Evolutionary conservation across 2,113 vertebrate species (phyloP), one percentile per base, ranked within the genome.

Genomic region (Anarrhichthys ocellatus): DNA sequence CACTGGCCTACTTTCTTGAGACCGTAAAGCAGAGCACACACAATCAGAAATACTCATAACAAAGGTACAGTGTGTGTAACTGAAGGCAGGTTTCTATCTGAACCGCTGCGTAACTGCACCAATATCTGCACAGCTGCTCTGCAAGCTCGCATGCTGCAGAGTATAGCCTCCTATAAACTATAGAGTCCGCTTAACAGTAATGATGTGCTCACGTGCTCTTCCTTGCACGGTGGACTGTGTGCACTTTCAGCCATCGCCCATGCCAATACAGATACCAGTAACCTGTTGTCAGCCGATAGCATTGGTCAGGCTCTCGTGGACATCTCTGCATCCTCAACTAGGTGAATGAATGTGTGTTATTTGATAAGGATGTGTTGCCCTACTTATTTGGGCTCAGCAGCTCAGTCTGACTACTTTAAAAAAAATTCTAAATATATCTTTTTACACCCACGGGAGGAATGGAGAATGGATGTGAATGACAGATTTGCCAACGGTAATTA

Each of bases 371-470:
- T 50, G 58, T 40, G 20, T 62, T 82, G 74, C 38, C 85, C 78
- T 83, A 80, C 82, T 88, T 86, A 70, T 44, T 44, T 50, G 78
- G 69, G 58, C 73, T 73, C 58, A 34, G 76, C 69, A 71, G 61
- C 79, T 63, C 66, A 74, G 77, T 20, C 15, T 34, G 71, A 78
- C 54, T 58, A 54, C 80, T 80, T 83, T 80, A 32, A 15, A 9
- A 29, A 29, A 64, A 73, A 71, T 36, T 89, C 68, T 65, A 86
- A 88, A 80, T 84, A 75, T 81, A 61, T 86, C 38, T 81, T 62
- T 71, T 68, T 27, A 70, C 67, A 54, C 66, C 40, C 63, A 32
- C 62, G 36, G 29, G 24, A 48, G 32, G 11, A 79, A 70, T 17
- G 22, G 3, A 68, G 42, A 36, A 14, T 65, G 42, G 56, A 64